Evolutionary conservation across 2,113 vertebrate genomes (phyloP).

Genomic region (Channa argus): DNA sequence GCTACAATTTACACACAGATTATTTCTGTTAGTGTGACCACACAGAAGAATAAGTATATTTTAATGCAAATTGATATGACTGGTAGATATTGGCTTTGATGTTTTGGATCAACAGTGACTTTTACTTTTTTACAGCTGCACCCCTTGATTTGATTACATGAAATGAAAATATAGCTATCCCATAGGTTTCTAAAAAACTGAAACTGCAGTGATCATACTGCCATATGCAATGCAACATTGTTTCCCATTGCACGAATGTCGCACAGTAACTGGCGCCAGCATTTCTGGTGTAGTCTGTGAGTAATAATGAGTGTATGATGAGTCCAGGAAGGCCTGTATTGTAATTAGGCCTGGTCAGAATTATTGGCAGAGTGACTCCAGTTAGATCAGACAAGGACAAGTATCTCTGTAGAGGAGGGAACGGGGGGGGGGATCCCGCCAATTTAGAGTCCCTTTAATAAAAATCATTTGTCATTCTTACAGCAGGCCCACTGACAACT

Average conservation of each 20-base stretch:
- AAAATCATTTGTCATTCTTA: constrained; percentile 90
- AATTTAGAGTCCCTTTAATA: constrained; percentile 89
- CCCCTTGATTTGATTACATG: background rate
- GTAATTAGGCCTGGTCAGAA: constrained; percentile 87
- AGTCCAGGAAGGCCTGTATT: constrained; percentile 72
- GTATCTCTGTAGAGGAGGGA: constrained; percentile 85
- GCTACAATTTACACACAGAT: background rate
- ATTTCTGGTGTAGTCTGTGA: constrained; percentile 45
- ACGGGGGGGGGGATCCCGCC: constrained; percentile 83
- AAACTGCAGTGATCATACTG: constrained; percentile 19
- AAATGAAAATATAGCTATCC: background rate
- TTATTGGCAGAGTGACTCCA: constrained; percentile 85
- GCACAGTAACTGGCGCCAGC: constrained; percentile 43
- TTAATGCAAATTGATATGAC: too few species aligned
- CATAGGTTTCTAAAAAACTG: constrained; percentile 10
- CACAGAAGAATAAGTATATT: background rate
- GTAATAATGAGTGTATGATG: constrained; percentile 69
- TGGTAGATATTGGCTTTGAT: too few species aligned
- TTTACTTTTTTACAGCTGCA: background rate
- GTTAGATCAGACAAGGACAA: constrained; percentile 87
- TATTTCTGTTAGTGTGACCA: background rate
- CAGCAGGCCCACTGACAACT: constrained; percentile 84
- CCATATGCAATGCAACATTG: constrained; percentile 48
- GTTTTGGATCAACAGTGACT: too few species aligned
- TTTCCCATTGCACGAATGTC: constrained; percentile 47